phyloP scores from a whole-genome alignment of 2,888 invertebrate genomes.

The Arge pagana region DNA sequence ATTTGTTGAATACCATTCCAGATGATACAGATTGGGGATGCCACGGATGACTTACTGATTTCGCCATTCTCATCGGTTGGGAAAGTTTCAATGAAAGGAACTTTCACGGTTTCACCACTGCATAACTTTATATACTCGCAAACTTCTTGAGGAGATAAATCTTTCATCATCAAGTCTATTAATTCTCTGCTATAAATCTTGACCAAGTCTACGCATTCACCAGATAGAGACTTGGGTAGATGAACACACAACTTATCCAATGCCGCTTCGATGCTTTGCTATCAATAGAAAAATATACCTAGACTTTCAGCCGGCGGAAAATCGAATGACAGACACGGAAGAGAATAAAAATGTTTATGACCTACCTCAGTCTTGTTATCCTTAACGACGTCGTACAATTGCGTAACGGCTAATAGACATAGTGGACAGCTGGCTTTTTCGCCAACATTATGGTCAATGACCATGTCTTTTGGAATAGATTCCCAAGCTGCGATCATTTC shows the following conservation, averaged over 20 bases:
- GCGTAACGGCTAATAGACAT: conserved; percentile 80
- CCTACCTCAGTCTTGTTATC: conserved; percentile 76
- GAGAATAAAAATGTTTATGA: too few relatives aligned
- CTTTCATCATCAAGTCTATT: conserved; percentile 76
- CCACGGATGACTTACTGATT: conserved; percentile 60
- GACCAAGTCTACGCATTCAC: conserved; percentile 77
- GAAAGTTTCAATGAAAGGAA: conserved; percentile 54
- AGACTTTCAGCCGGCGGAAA: conserved; percentile 14
- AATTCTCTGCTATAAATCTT: conserved; percentile 76
- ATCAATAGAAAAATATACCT: conserved; percentile 34
- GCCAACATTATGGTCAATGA: conserved; percentile 58
- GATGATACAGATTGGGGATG: neutral
- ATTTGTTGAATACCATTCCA: conserved; percentile 3
- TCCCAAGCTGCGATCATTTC: conserved; percentile 54
- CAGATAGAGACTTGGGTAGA: conserved; percentile 66
- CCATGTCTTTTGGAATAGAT: conserved; percentile 57
- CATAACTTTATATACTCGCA: conserved; percentile 80
- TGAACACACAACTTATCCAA: conserved; percentile 73
- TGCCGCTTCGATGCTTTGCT: conserved; percentile 73
- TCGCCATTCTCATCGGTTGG: conserved; percentile 57
- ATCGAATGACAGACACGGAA: neutral
- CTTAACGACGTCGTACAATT: conserved; percentile 75
- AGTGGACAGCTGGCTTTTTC: conserved; percentile 78
- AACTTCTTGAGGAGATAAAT: conserved; percentile 76
- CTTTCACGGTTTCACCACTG: conserved; percentile 45